Evolutionary conservation across 2,888 invertebrate genomes (phyloP).

Genomic region (Heteromyza rotundicornis): DNA sequence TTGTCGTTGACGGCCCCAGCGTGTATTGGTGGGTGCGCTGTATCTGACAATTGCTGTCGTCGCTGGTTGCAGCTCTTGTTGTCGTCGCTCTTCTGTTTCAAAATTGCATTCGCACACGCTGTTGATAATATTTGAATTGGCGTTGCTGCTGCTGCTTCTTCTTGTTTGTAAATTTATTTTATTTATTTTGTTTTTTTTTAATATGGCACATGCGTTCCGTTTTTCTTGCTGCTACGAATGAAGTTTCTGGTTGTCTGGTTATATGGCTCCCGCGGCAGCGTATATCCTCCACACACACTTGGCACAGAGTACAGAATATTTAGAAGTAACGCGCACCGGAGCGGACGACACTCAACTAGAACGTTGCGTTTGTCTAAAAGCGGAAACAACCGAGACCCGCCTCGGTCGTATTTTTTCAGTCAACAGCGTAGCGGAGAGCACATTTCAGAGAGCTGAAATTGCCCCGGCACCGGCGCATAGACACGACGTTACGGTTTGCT

Average conservation of each 20-base stretch:
- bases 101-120: background rate
- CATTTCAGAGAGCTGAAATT: background rate
- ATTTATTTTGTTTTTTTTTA: background rate
- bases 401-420: background rate
- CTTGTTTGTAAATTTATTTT: constrained; percentile 29
- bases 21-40: background rate
- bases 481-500: too few relatives aligned
- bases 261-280: too few relatives aligned
- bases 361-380: constrained; percentile 37
- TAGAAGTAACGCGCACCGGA: background rate
- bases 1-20: background rate
- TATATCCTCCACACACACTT: too few relatives aligned
- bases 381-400: constrained; percentile 21
- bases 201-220: too few relatives aligned
- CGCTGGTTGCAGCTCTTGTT: background rate
- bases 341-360: constrained; percentile 38
- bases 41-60: background rate
- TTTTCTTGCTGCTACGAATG: too few relatives aligned
- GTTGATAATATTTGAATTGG: constrained; percentile 1
- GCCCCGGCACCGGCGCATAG: background rate
- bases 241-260: too few relatives aligned
- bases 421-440: constrained; percentile 3
- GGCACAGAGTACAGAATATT: too few relatives aligned
- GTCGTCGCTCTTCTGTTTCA: background rate
- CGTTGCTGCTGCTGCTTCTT: constrained; percentile 21